phyloP scores from a whole-genome alignment of 1,140 invertebrate genomes.

The Zaprionus inermis region DNA sequence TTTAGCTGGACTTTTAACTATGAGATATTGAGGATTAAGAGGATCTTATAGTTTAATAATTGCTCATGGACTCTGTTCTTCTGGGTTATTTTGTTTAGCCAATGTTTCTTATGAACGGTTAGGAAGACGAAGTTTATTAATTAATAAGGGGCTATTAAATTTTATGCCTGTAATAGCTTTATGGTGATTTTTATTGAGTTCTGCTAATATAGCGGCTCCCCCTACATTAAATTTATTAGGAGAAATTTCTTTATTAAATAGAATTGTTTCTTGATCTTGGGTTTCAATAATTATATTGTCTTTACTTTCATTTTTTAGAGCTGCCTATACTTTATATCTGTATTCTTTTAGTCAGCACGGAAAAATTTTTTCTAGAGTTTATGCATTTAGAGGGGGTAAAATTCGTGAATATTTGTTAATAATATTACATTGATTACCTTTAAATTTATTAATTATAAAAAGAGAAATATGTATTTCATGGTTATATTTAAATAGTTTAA shows the following conservation, averaged over 20 bases:
- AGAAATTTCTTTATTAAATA: conserved; percentile 86
- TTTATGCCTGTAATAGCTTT: too few species aligned
- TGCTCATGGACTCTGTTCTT: conserved; percentile 88
- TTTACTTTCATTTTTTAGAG: too few species aligned
- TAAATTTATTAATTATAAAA: too few species aligned
- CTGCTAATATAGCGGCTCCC: too few species aligned
- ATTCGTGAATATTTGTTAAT: conserved; percentile 83
- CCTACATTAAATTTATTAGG: conserved; percentile 74
- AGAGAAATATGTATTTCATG: too few species aligned
- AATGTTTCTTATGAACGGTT: conserved; percentile 87
- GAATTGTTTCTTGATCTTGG: conserved; percentile 59
- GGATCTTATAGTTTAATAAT: conserved; percentile 87
- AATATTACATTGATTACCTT: too few species aligned
- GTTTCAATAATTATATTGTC: conserved; percentile 48
- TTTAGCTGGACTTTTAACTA: conserved; percentile 85
- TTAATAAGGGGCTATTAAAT: conserved; percentile 62
- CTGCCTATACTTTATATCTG: too few species aligned
- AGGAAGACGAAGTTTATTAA: conserved; percentile 85
- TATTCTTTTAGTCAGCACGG: too few species aligned
- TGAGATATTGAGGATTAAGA: conserved; percentile 82
- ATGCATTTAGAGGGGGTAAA: too few species aligned
- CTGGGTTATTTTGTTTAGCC: conserved; percentile 88
- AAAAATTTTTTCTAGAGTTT: too few species aligned
- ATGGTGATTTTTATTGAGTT: too few species aligned
- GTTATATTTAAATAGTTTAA: too few species aligned